These are phyloP conservation scores for Lutraria rhynchaena DNA, from an alignment of 1,140 invertebrate species.

Conservation along the genomic window DNA sequence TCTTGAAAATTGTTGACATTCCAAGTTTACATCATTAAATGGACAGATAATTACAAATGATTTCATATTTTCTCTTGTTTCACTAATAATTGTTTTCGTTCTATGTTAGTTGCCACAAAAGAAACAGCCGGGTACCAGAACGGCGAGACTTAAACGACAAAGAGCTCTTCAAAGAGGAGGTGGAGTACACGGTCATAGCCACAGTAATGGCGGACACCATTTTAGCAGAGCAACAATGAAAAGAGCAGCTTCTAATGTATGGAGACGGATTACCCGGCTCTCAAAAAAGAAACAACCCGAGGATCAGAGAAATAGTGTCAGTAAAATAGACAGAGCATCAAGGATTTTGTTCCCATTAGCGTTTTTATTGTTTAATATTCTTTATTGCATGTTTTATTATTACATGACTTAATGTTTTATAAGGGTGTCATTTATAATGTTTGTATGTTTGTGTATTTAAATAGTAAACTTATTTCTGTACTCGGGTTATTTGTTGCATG, in stretches of 20 bases:
- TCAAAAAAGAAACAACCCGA: slow-evolving; percentile 34
- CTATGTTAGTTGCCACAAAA: slow-evolving; percentile 28
- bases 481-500: no score
- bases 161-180: slow-evolving; percentile 11
- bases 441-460: no score
- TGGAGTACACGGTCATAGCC: background rate
- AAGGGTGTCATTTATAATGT: no score
- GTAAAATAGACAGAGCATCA: slow-evolving; percentile 84
- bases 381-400: slow-evolving; percentile 83
- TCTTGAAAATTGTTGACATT: no score
- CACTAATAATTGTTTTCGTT: slow-evolving; percentile 35
- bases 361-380: slow-evolving; percentile 83
- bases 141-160: slow-evolving; percentile 20
- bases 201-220: slow-evolving; percentile 36
- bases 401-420: background rate
- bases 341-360: slow-evolving; percentile 83
- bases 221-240: slow-evolving; percentile 43
- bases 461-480: no score
- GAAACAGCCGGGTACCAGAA: slow-evolving; percentile 1
- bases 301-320: slow-evolving; percentile 75
- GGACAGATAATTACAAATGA: no score
- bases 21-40: no score
- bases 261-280: slow-evolving; percentile 30
- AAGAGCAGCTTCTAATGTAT: slow-evolving; percentile 51
- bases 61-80: slow-evolving; percentile 25